Conservation (phyloP, 2,797 vertebrate genomes). For the Chanos chanos region DNA sequence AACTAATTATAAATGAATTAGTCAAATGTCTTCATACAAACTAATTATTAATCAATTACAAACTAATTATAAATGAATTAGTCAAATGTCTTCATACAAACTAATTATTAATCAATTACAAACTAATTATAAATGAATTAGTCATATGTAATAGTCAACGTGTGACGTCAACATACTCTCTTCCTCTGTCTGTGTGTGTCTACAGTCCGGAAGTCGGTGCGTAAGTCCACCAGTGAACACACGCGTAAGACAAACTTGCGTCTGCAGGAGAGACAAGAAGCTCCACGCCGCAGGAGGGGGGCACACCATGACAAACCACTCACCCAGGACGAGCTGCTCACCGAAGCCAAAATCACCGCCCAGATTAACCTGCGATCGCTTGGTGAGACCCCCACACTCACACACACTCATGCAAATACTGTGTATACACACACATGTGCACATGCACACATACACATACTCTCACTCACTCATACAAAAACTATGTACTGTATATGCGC, state of each 20-base stretch:
- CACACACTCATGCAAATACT: not conserved
- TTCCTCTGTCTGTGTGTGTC: not conserved
- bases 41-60: too few species aligned
- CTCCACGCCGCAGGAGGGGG: constrained; percentile 83
- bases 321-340: constrained; percentile 91
- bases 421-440: too few species aligned
- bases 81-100: too few species aligned
- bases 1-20: too few species aligned
- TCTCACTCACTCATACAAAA: not conserved
- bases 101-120: too few species aligned
- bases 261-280: constrained; percentile 89
- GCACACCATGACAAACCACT: constrained; percentile 82
- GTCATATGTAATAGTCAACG: too few species aligned
- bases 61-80: too few species aligned
- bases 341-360: constrained; percentile 89
- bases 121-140: too few species aligned
- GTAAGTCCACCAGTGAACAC: constrained; percentile 92
- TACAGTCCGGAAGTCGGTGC: constrained; percentile 89
- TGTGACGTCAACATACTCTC: not conserved
- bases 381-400: constrained; percentile 61
- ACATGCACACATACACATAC: not conserved
- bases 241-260: constrained; percentile 90
- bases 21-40: too few species aligned
- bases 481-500: not conserved
- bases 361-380: constrained; percentile 90